Evolutionary conservation across 2,797 vertebrate species (phyloP), one percentile per base, ranked within the genome.

Genomic region (Notamacropus eugenii): DNA sequence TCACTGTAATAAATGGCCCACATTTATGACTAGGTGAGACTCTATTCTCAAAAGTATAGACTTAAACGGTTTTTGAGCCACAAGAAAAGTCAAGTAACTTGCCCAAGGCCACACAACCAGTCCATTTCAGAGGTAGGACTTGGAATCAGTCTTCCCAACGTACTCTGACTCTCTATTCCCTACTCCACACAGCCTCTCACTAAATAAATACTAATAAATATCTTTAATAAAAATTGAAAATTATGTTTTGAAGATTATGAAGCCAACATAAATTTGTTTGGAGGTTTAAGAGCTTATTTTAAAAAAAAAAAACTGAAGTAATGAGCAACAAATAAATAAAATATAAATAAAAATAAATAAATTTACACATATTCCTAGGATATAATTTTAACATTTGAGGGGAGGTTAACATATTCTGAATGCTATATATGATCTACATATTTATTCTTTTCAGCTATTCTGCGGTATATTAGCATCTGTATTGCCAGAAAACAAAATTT

Each of bases 401-500:
- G 92, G 97, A 97, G 93, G 59, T 56, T 97, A 96, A 94, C 95
- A 92, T 92, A 95, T 95, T 91, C 92, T 91, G 12, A 12, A 52
- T 96, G 58, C 93, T 95, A 95, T 93, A 93, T 92, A 96, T 55
- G 50, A 5, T 96, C 97, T 97, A 94, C 95, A 90, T 92, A 96
- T 59, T 27, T 93, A 97, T 97, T 98, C 95, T 97, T 96, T 92
- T 97, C 95, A 97, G 95, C 97, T 97, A 92, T 93, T 94, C 54
- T 22, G 93, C 54, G 94, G 95, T 98, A 55, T 91, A 97, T 97
- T 97, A 97, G 92, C 91, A 97, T 98, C 97, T 97, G 90, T 94
- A 98, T 87, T 91, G 91, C 95, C 94, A 98, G 95, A 98, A 98
- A 98, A 96, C 94, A 97, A 92, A 97, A 96, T 97, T 98, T 98